Percentiles rank a stretch among this genome's conserved stretches.
These are phyloP conservation scores for Papilio dardanus DNA, from an alignment of 1,140 invertebrate species.

Conservation along the genomic window DNA sequence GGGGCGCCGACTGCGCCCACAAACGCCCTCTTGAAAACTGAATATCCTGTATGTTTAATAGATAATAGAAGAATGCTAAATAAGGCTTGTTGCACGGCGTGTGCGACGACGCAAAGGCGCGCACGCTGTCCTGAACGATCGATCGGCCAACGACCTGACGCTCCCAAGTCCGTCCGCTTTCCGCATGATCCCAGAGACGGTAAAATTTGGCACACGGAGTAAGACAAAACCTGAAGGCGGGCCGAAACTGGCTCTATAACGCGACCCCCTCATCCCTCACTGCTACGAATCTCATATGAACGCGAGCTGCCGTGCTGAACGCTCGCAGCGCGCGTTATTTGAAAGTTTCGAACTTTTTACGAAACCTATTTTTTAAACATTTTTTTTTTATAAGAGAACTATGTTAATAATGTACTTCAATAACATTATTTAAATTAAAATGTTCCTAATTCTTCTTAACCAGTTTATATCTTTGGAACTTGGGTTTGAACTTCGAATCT, in stretches of 20 bases:
- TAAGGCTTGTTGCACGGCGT: constrained; percentile 61
- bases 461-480: no score
- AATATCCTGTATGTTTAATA: constrained; percentile 64
- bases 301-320: neutral
- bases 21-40: constrained; percentile 71
- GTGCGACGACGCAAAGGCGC: constrained; percentile 69
- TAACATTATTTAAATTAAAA: no score
- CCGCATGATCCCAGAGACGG: constrained; percentile 43
- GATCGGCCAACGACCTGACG: constrained; percentile 74
- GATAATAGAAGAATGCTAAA: constrained; percentile 64
- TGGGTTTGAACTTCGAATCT: no score
- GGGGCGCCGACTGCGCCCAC: constrained; percentile 68
- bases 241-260: constrained; percentile 29
- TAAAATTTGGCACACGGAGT: constrained; percentile 44
- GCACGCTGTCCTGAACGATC: constrained; percentile 62
- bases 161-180: constrained; percentile 52
- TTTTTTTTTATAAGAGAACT: no score
- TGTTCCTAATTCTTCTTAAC: no score
- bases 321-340: neutral
- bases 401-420: no score
- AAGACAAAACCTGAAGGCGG: constrained; percentile 39
- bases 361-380: no score
- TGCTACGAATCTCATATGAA: neutral
- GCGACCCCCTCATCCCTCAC: neutral
- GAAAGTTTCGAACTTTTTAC: constrained; percentile 4